Conservation (phyloP, 2,888 invertebrate genomes). For the Meteorus cinctellus region DNA sequence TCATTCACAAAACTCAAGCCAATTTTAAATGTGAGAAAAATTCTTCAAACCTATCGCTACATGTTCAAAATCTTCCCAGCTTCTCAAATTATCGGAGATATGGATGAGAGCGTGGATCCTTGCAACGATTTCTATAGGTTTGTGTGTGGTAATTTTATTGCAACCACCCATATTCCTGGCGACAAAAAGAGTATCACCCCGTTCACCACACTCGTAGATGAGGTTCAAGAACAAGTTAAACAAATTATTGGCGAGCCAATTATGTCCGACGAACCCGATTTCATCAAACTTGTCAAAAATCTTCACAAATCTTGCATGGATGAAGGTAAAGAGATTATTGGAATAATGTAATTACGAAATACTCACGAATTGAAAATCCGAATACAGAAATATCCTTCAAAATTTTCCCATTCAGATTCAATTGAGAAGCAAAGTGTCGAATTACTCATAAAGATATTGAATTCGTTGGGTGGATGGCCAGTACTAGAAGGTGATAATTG, state of each 20-base stretch:
- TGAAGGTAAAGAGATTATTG: slow-evolving; percentile 77
- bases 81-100: slow-evolving; percentile 80
- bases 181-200: slow-evolving; percentile 84
- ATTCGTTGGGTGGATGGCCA: slow-evolving; percentile 93
- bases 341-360: too few species aligned
- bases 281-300: slow-evolving; percentile 85
- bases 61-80: slow-evolving; percentile 74
- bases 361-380: too few species aligned
- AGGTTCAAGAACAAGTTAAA: slow-evolving; percentile 81
- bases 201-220: slow-evolving; percentile 82
- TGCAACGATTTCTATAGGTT: slow-evolving; percentile 80
- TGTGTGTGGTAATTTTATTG: slow-evolving; percentile 81
- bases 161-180: slow-evolving; percentile 82
- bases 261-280: slow-evolving; percentile 77
- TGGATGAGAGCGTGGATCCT: slow-evolving; percentile 81
- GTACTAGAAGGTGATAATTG: slow-evolving; percentile 85
- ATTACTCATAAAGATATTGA: slow-evolving; percentile 83
- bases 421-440: slow-evolving; percentile 86
- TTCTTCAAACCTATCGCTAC: neutral
- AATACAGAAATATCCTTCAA: neutral
- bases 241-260: slow-evolving; percentile 79
- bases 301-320: slow-evolving; percentile 93
- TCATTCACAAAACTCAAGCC: neutral
- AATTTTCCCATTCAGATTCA: slow-evolving; percentile 75
- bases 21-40: neutral